Evolutionary conservation across 2,888 invertebrate genomes (phyloP), one percentile per base, ranked within the genome.

Genomic region (Drosophila pegasa): DNA sequence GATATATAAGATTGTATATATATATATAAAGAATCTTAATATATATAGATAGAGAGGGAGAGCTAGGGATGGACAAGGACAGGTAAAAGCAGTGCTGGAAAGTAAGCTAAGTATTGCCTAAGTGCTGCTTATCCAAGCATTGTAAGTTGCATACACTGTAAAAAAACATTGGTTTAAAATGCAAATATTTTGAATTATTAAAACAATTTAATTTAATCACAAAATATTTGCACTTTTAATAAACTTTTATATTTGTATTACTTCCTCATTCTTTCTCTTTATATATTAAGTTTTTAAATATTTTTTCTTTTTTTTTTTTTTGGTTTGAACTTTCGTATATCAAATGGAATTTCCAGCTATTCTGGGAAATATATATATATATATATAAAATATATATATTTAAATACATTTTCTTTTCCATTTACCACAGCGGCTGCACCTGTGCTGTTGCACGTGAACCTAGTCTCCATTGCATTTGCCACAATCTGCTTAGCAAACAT

Each of bases 401-500:
- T n/a, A n/a, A n/a, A n/a, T n/a, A n/a, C n/a, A n/a, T n/a, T n/a
- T n/a, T n/a, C n/a, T n/a, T n/a, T n/a, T n/a, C n/a, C n/a, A n/a
- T n/a, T n/a, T n/a, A n/a, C n/a, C n/a, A n/a, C n/a, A n/a, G n/a
- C n/a, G n/a, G 25, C 31, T 31, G 37, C 37, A 37, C 16, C 47
- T 9, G 5, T 45, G 27, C 22, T 55, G 57, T 18, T 29, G 50
- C 10, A 22, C 10, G 31, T 35, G 40, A 31, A 47, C 10, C 25
- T 41, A 25, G 55, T 54, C 50, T 67, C 61, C 45, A 8, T 62
- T 52, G 55, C 29, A 58, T 66, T 71, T 61, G 25, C 58, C 67
- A 50, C 66, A 71, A 67, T 55, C 66, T 57, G 62, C 57, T 63
- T 63, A 63, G 50, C 48, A 62, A 55, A 60, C 40, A 41, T 45